A percentile compares a stretch with the other conserved stretches of the same genome.
Evolutionary conservation across 1,140 invertebrate genomes (phyloP).

Genomic region (Cydia pomonella): DNA sequence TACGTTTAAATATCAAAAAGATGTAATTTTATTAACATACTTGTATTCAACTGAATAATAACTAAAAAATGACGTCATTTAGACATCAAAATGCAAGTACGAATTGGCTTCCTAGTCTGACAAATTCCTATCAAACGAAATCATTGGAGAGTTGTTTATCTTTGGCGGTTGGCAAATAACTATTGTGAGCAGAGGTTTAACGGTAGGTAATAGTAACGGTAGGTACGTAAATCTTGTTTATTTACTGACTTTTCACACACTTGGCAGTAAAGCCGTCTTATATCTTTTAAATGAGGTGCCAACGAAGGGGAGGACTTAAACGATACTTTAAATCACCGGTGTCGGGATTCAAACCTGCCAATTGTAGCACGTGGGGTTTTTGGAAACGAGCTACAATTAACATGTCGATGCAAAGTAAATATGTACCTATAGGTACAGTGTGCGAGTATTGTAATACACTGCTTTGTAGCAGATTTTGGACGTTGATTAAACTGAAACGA

Average conservation of each 20-base stretch:
- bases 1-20: too few relatives aligned
- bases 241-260: conserved; percentile 21
- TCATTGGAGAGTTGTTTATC: too few relatives aligned
- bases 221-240: conserved; percentile 5
- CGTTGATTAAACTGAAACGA: background rate
- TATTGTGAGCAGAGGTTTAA: background rate
- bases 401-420: background rate
- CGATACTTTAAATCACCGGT: conserved; percentile 29
- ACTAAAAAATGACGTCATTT: too few relatives aligned
- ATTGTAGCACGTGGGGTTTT: conserved; percentile 1
- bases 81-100: too few relatives aligned
- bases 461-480: background rate
- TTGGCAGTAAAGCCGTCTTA: conserved; percentile 25
- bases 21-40: too few relatives aligned
- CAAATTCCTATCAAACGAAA: too few relatives aligned
- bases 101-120: too few relatives aligned
- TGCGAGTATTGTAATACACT: background rate
- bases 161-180: background rate
- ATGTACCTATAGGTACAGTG: too few relatives aligned
- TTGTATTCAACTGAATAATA: too few relatives aligned
- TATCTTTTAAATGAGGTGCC: conserved; percentile 27
- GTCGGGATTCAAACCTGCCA: background rate
- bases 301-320: conserved; percentile 21
- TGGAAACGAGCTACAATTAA: conserved; percentile 12
- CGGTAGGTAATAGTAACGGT: background rate